Base-by-base conservation (phyloP, 2,888 invertebrate species). In the Automeris io region DNA sequence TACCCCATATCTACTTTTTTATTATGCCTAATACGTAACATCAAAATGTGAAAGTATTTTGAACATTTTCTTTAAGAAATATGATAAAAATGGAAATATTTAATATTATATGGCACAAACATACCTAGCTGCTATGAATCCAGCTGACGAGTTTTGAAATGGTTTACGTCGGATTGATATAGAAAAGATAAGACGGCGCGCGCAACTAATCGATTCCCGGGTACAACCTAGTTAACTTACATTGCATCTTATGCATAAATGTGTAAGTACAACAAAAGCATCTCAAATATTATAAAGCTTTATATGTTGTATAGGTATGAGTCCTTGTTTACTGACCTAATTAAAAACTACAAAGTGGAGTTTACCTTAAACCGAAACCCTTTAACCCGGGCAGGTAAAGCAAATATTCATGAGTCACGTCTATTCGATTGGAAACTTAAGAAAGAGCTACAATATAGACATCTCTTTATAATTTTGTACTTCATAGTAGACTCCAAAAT, bases 131-230 rank as follows among this genome's bases (percentile, higher is more conserved):
- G 37, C 39, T 41, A 37, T 16, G 35, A 35, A 41, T 21, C 65
- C 76, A 74, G 76, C 73, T 77, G 78, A 73, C 62, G 57, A 61
- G 67, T 62, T 67, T 69, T 66, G 57, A 61, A 54, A 60, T 40
- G 44, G 40, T 40, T 43, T 43, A 22, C 33, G 41, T 39, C 25
- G 36, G 41, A 48, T 50, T 45, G 43, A 48, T 47, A 39, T 31
- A 41, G 41, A 36, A 41, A 43, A 41, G 49, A 54, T 47, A 49
- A 42, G 35, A 37, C 66, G 61, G 76, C 82, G 82, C 82, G 82
- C 82, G 82, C 82, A 83, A 43, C 60, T 55, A 61, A 83, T 83
- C 80, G 82, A 83, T 83, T 70, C 51, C 53, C 57, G 52, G 48
- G 60, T 62, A 66, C 46, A 57, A 45, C 55, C 52, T 54, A 61